phyloP scores from a whole-genome alignment of 2,797 vertebrate species.

The Pelodytes ibericus region DNA sequence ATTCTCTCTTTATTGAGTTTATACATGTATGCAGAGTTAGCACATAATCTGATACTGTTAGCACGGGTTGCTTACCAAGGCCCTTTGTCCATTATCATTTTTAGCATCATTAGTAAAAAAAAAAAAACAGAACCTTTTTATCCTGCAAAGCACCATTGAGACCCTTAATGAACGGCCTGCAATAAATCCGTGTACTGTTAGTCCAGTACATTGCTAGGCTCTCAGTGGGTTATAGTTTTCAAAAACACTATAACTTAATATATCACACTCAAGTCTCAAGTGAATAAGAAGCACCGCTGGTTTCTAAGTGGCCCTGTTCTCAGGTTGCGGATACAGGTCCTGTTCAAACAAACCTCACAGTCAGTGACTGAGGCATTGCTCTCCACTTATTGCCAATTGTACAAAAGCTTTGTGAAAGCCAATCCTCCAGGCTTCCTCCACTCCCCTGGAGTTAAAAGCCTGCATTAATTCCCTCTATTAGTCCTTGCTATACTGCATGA shows the following conservation, averaged over 20 bases:
- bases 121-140: not conserved
- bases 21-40: too few species aligned
- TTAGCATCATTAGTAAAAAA: too few species aligned
- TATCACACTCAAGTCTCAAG: slow-evolving; percentile 33
- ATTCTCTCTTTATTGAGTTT: too few species aligned
- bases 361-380: slow-evolving; percentile 17
- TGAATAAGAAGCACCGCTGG: slow-evolving; percentile 29
- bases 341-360: slow-evolving; percentile 44
- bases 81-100: too few species aligned
- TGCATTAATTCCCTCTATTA: slow-evolving; percentile 54
- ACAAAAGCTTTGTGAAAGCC: slow-evolving; percentile 33
- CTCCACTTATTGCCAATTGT: slow-evolving; percentile 25
- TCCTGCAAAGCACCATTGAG: not conserved
- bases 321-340: slow-evolving; percentile 25
- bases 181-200: slow-evolving; percentile 7
- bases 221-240: slow-evolving; percentile 5
- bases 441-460: slow-evolving; percentile 54
- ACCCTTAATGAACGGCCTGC: not conserved
- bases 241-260: slow-evolving; percentile 8
- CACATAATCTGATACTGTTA: too few species aligned
- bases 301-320: slow-evolving; percentile 23
- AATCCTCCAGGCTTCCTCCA: slow-evolving; percentile 42
- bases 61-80: too few species aligned
- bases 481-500: slow-evolving; percentile 36
- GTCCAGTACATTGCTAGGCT: slow-evolving; percentile 2